Evolutionary conservation across 92 coral and sea anemone genomes (phyloP).

Genomic region (Epizoanthus ramosus): DNA sequence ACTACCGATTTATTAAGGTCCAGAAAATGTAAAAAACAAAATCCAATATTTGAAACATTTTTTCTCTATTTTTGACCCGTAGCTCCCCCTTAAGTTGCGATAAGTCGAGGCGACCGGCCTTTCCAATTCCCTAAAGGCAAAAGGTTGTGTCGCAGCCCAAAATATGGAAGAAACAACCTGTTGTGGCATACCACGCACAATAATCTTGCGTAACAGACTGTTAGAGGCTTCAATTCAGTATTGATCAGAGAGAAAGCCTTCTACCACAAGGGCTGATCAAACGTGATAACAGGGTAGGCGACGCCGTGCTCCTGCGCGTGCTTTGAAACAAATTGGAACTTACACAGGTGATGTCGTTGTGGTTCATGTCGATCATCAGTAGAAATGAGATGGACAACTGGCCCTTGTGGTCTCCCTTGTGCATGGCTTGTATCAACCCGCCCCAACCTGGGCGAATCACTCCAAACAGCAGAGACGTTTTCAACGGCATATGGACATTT

Average conservation of each 20-base stretch:
- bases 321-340: constrained; percentile 18
- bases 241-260: constrained; percentile 30
- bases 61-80: too few species aligned
- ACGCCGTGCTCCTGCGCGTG: constrained; percentile 31
- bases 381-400: constrained; percentile 48
- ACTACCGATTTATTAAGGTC: not conserved
- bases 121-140: too few species aligned
- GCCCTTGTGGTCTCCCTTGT: constrained; percentile 42
- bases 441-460: constrained; percentile 45
- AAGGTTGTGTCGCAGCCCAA: too few species aligned
- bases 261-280: constrained; percentile 59
- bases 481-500: constrained; percentile 36
- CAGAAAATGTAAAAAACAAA: constrained; percentile 10
- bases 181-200: not conserved
- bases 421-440: constrained; percentile 49
- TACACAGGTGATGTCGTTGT: constrained; percentile 26
- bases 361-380: constrained; percentile 18
- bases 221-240: not conserved
- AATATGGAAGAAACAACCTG: too few species aligned
- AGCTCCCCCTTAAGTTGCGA: too few species aligned
- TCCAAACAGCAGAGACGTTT: constrained; percentile 40
- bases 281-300: constrained; percentile 17
- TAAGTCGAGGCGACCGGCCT: too few species aligned
- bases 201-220: constrained; percentile 41
- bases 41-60: not conserved